Conservation (phyloP, 2,797 vertebrate genomes). For the Rhabdomys pumilio region DNA sequence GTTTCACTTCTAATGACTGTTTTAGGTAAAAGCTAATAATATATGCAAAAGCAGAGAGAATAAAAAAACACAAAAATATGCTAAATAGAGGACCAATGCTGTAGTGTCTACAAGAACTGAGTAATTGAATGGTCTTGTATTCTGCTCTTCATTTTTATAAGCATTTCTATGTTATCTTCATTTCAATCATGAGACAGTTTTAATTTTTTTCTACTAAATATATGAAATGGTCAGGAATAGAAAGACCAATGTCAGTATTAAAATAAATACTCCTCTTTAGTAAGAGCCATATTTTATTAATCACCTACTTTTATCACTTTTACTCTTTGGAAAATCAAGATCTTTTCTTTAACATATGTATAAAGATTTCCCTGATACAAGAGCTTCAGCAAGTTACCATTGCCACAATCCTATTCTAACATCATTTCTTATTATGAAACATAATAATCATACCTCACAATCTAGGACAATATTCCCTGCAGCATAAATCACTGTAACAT, state of each 20-base stretch:
- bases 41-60: not conserved
- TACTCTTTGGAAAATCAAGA: conserved; percentile 12
- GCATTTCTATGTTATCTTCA: not conserved
- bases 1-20: not conserved
- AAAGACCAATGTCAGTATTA: not conserved
- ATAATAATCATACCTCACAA: conserved; percentile 82
- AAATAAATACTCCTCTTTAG: not conserved
- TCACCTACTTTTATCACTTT: conserved; percentile 26
- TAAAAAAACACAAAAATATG: not conserved
- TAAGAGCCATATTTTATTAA: conserved; percentile 54
- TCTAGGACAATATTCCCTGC: conserved; percentile 76
- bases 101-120: not conserved
- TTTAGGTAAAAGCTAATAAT: not conserved
- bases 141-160: not conserved
- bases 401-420: conserved; percentile 65
- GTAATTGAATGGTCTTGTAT: not conserved
- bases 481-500: conserved; percentile 83
- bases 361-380: conserved; percentile 10
- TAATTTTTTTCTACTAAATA: not conserved
- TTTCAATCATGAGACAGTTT: not conserved
- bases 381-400: conserved; percentile 69
- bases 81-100: not conserved
- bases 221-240: conserved; percentile 30
- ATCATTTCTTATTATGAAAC: conserved; percentile 78
- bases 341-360: not conserved